Percentiles rank a stretch among this genome's conserved stretches.
Evolutionary conservation across 2,797 vertebrate genomes (phyloP).

Genomic region (Platyrinchus mystaceus): DNA sequence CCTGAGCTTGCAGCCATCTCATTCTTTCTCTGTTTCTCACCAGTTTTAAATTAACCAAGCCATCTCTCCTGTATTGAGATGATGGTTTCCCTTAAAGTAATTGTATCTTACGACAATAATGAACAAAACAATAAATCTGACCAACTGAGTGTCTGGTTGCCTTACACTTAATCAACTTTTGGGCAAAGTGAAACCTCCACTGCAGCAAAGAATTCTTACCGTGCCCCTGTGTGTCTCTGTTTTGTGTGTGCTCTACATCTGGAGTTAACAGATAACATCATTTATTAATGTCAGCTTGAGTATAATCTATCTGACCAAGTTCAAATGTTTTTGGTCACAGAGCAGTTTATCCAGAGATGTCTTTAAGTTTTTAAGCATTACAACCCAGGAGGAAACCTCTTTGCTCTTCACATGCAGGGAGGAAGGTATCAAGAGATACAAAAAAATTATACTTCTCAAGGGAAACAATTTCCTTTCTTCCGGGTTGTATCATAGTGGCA

Average conservation of each 20-base stretch:
- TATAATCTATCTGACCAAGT: slow-evolving; percentile 56
- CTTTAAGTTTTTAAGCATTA: slow-evolving; percentile 49
- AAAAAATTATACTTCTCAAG: slow-evolving; percentile 55
- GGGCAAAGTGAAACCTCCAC: not conserved
- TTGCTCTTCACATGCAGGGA: not conserved
- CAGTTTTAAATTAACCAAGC: not conserved
- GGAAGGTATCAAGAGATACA: slow-evolving; percentile 55
- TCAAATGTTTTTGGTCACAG: slow-evolving; percentile 59
- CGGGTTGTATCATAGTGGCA: slow-evolving; percentile 64
- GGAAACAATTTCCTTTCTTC: slow-evolving; percentile 55
- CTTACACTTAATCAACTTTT: not conserved
- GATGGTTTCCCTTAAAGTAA: slow-evolving; percentile 30
- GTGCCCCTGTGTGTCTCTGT: not conserved
- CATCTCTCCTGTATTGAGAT: not conserved
- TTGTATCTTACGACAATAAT: slow-evolving; percentile 24
- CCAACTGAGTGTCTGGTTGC: not conserved
- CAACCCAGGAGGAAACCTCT: not conserved
- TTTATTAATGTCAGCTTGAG: slow-evolving; percentile 66
- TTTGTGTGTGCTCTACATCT: slow-evolving; percentile 15
- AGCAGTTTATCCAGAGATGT: slow-evolving; percentile 52
- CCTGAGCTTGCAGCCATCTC: not conserved
- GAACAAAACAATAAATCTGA: slow-evolving; percentile 7
- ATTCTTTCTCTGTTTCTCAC: not conserved
- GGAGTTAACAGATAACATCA: slow-evolving; percentile 25
- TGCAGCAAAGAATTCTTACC: not conserved